Conservation (phyloP, 2,797 vertebrate genomes). For the Clarias platycephalus region DNA sequence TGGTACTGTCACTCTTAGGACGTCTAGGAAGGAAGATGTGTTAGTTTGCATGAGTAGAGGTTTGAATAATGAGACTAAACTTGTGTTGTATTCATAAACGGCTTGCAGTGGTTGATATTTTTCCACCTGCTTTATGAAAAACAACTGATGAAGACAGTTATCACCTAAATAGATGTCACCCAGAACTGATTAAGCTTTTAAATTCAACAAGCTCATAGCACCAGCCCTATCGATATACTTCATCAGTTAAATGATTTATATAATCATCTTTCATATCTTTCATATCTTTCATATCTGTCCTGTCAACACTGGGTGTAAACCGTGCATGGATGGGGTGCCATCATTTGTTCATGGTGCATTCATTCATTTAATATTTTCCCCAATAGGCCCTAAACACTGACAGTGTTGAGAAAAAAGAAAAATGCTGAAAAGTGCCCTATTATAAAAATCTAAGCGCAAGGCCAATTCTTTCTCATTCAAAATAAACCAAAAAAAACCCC, state of each 20-base stretch:
- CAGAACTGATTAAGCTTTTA: neutral
- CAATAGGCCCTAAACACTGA: neutral
- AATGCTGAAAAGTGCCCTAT: neutral
- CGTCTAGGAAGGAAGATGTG: constrained; percentile 28
- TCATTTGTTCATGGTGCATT: neutral
- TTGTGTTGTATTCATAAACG: too few relatives aligned
- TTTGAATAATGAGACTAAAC: neutral
- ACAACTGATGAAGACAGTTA: neutral
- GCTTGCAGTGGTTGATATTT: neutral
- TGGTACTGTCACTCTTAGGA: constrained; percentile 31
- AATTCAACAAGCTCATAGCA: neutral
- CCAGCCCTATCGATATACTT: neutral
- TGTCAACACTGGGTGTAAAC: neutral
- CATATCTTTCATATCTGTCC: too few relatives aligned
- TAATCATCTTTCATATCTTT: too few relatives aligned
- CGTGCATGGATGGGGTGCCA: neutral
- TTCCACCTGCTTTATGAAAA: neutral
- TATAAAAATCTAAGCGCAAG: neutral
- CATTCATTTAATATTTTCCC: neutral
- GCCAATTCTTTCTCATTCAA: neutral
- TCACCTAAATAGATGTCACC: too few relatives aligned
- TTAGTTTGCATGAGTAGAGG: neutral
- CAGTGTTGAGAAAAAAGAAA: neutral
- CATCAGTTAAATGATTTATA: neutral
- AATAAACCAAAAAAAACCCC: neutral